Percentiles rank a stretch among this genome's conserved stretches.
phyloP scores from a whole-genome alignment of 2,888 invertebrate genomes.

The Eupithecia dodoneata region DNA sequence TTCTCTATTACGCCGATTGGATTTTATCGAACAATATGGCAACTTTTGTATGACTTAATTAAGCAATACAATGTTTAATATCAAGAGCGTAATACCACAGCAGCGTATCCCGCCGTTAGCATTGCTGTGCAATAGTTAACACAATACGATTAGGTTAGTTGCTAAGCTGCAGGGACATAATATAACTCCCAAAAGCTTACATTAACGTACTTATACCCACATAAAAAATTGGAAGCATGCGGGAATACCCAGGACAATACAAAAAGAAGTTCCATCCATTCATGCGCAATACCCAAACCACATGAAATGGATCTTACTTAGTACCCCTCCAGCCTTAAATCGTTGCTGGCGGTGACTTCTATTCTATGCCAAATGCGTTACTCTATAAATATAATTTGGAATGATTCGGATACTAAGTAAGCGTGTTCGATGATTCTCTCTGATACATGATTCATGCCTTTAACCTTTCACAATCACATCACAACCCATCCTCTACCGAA shows the following conservation, averaged over 20 bases:
- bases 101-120: conserved; percentile 52
- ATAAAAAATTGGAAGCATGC: conserved; percentile 51
- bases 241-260: conserved; percentile 49
- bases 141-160: conserved; percentile 62
- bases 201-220: conserved; percentile 26
- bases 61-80: conserved; percentile 12
- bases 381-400: conserved; percentile 39
- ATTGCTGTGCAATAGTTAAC: conserved; percentile 60
- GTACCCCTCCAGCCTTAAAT: conserved; percentile 34
- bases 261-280: conserved; percentile 26
- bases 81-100: conserved; percentile 41
- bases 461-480: conserved; percentile 43
- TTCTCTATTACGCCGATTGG: neutral
- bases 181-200: conserved; percentile 38
- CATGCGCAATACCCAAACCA: conserved; percentile 43
- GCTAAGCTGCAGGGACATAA: conserved; percentile 49
- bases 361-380: conserved; percentile 37
- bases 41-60: neutral
- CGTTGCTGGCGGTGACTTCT: conserved; percentile 29
- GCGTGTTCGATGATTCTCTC: conserved; percentile 36
- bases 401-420: conserved; percentile 45
- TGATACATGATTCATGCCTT: conserved; percentile 42
- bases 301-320: conserved; percentile 41
- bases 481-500: conserved; percentile 41
- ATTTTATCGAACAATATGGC: neutral